Evolutionary conservation across 2,888 invertebrate genomes (phyloP), one percentile per base, ranked within the genome.

Genomic region (Cryptocephalus moraei): DNA sequence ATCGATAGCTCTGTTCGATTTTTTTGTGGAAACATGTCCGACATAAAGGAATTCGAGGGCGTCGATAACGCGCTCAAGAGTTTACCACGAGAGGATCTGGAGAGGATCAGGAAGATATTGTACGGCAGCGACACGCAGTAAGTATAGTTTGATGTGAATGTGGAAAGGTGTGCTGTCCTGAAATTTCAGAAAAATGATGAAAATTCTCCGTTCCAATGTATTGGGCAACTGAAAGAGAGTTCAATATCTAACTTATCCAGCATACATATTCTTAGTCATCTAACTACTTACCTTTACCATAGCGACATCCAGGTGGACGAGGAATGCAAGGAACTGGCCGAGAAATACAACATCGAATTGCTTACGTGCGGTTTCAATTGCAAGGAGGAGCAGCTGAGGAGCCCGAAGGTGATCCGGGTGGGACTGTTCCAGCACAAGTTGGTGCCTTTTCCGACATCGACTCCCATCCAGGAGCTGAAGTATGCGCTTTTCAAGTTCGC

Each of bases 381-480:
- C 0, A 71, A 73, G 1, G 63, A 65, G 39, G 94, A 94, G 72
- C 78, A 87, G 58, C 66, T 79, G 10, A 77, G 91, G 51, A 62
- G 76, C 10, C 80, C 85, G 0, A 78, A 86, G 45, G 65, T 83
- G 39, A 85, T 94, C 0, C 36, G 87, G 56, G 77, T 94, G 32
- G 97, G 89, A 6, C 73, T 91, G 41, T 81, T 97, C 57, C 99
- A 99, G 73, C 87, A 95, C 70, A 77, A 84, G 38, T 84, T 91
- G 54, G 44, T 51, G 13, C 88, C 86, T 22, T 65, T 84, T 45
- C 79, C 87, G 0, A 91, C 96, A 1, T 54, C 55, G 11, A 80
- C 78, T 4, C 80, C 88, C 1, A 73, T 95, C 44, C 67, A 70
- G 9, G 78, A 81, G 44, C 91, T 96, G 74, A 77, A 88, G 51